Conservation (phyloP, 2,888 invertebrate species). For the Phlogophora meticulosa region DNA sequence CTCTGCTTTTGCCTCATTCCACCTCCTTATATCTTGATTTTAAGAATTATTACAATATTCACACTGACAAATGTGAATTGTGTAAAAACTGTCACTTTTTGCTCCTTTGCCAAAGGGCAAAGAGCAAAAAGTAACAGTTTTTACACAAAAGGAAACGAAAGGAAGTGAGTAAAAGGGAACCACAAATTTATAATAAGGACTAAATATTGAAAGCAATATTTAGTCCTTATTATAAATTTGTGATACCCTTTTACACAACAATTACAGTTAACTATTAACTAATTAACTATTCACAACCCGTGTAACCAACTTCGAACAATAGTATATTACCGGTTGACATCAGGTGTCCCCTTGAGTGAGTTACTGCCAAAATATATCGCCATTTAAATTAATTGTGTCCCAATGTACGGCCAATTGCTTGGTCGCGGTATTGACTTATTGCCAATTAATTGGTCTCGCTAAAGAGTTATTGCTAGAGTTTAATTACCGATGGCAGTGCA, state of each 20-base stretch:
- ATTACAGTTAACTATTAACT: constrained; percentile 29
- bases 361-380: constrained; percentile 67
- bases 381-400: constrained; percentile 71
- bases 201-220: too few species aligned
- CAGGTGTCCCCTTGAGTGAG: constrained; percentile 72
- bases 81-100: too few species aligned
- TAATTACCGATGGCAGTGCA: background rate
- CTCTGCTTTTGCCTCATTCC: too few species aligned
- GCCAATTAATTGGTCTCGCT: constrained; percentile 58
- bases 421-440: constrained; percentile 66
- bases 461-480: constrained; percentile 32
- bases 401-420: constrained; percentile 64
- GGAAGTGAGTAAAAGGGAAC: too few species aligned
- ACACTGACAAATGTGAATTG: too few species aligned
- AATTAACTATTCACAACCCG: constrained; percentile 50
- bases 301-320: constrained; percentile 48
- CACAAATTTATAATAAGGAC: too few species aligned
- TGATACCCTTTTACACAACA: constrained; percentile 16
- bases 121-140: too few species aligned
- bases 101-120: too few species aligned
- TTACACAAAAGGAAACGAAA: too few species aligned
- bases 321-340: constrained; percentile 59
- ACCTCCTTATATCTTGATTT: background rate
- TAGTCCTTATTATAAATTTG: background rate
- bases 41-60: too few species aligned